phyloP scores from a whole-genome alignment of 2,888 invertebrate genomes.

The Cephalotes varians region DNA sequence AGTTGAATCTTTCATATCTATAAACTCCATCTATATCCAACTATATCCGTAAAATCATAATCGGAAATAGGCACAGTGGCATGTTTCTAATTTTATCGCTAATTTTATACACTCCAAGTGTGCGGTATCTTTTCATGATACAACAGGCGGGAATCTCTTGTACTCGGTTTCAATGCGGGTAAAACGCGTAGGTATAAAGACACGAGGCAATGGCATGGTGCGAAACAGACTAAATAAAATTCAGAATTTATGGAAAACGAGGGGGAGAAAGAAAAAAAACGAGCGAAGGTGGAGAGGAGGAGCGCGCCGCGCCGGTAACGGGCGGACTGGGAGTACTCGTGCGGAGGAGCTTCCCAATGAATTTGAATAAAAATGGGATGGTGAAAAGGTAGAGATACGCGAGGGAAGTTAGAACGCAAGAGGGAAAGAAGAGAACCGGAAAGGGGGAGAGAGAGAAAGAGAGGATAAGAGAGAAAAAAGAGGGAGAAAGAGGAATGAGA shows the following conservation, averaged over 20 bases:
- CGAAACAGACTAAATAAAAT: constrained; percentile 81
- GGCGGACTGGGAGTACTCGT: constrained; percentile 39
- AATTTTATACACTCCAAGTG: not conserved
- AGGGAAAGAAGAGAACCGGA: constrained; percentile 36
- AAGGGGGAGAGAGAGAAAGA: constrained; percentile 1
- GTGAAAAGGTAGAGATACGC: constrained; percentile 51
- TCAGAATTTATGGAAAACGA: constrained; percentile 84
- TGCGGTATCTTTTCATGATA: constrained; percentile 1
- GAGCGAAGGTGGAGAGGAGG: constrained; percentile 3
- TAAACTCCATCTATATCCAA: too few relatives aligned
- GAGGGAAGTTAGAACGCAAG: constrained; percentile 1
- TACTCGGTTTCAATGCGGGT: not conserved
- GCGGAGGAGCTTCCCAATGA: constrained; percentile 67
- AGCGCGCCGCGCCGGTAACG: constrained; percentile 36
- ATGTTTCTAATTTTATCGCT: constrained; percentile 16
- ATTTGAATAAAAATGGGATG: constrained; percentile 77
- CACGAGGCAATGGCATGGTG: constrained; percentile 55
- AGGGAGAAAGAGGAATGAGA: not conserved
- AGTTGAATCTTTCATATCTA: not conserved
- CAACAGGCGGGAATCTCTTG: not conserved
- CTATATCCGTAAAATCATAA: not conserved
- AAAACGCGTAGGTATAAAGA: constrained; percentile 65
- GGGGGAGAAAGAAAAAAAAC: constrained; percentile 45
- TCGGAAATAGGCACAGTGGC: not conserved
- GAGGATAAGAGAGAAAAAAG: constrained; percentile 39